phyloP scores from a whole-genome alignment of 2,113 vertebrate species.

The Fregata magnificens region DNA sequence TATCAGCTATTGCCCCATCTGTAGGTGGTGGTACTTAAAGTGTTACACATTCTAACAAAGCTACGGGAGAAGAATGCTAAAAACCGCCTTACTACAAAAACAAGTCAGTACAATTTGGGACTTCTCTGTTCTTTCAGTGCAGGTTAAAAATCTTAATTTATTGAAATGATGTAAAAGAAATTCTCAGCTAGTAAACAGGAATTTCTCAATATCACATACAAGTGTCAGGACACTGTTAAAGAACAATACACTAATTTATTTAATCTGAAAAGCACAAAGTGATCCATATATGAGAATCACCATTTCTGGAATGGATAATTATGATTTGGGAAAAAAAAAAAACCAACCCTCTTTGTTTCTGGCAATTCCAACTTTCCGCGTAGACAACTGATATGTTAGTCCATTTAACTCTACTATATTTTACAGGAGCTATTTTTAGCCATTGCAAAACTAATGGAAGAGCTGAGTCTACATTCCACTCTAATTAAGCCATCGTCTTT shows the following conservation, averaged over 20 bases:
- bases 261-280: not conserved
- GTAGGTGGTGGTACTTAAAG: not conserved
- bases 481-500: constrained; percentile 50
- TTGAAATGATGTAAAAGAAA: not conserved
- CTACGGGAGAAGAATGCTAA: not conserved
- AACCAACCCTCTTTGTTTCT: not conserved
- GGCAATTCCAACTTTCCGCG: not conserved
- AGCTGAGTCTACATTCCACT: constrained; percentile 51
- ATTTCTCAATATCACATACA: not conserved
- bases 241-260: not conserved
- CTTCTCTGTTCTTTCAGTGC: not conserved
- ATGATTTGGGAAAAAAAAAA: not conserved
- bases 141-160: not conserved
- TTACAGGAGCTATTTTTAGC: constrained; percentile 51
- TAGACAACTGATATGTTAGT: not conserved
- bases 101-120: not conserved
- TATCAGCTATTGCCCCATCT: not conserved
- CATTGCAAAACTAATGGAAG: constrained; percentile 46
- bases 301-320: not conserved
- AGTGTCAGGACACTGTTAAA: not conserved
- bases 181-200: not conserved
- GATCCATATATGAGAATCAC: not conserved
- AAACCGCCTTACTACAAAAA: not conserved
- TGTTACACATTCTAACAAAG: not conserved
- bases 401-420: constrained; percentile 22